Evolutionary conservation across 2,797 vertebrate genomes (phyloP), one percentile per base, ranked within the genome.

Genomic region (Tinamus major): DNA sequence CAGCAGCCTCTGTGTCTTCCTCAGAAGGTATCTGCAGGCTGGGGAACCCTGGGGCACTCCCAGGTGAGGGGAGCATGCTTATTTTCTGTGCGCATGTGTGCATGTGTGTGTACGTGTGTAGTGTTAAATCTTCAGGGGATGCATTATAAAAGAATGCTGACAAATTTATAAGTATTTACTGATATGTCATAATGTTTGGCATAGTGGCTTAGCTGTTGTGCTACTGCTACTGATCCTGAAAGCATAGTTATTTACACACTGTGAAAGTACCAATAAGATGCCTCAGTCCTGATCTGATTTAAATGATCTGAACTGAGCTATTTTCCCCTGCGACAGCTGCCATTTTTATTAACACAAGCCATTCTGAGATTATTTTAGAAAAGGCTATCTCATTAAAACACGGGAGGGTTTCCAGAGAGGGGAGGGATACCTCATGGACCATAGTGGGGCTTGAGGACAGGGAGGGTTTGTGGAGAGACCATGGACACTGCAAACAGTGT

Each of bases 21-120:
- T 18, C 27, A 58, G 37, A 7, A 49, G 1, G 1, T 19, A 6
- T 59, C 14, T 87, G 63, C 16, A 74, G 33, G 9, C 7, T 41
- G 26, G 2, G 1, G 19, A 29, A 16, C 55, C 53, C 17, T 3
- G 1, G 27, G 64, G 39, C 8, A 9, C 5, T 17, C 8, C 23
- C 14, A 7, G 4, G 0, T 4, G 8, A 23, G 4, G 6, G 5
- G 0, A 15, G 12, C 1, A 4, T 0, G 1, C n/a, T 29, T 72
- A 44, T 0, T 1, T 17, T 7, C 23, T 24, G 3, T 4, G 24
- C 3, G 9, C 63, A 8, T 6, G 10, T 56, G 29, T 20, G 31
- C 8, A 35, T 42, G 41, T 42, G 49, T 26, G 31, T 19, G 29
- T 12, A 5, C 37, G 4, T 21, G 5, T 23, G 29, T 23, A 68